Conservation (phyloP, 2,797 vertebrate genomes). For the Microctenopoma lineatum region DNA sequence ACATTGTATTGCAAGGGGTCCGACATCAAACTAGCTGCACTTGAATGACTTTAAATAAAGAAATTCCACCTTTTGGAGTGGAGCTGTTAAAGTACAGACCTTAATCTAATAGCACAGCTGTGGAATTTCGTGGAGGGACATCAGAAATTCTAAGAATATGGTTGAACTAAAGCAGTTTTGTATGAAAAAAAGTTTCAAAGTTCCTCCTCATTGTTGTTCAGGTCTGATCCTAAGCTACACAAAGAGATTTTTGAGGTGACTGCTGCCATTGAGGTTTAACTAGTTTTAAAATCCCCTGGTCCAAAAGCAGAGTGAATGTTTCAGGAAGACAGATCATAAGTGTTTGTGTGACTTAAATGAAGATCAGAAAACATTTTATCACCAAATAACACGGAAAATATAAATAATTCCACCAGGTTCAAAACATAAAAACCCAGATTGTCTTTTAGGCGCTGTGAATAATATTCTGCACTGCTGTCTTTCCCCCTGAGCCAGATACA, state of each 20-base stretch:
- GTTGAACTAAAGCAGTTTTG: neutral
- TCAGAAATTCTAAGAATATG: neutral
- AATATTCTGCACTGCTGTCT: slow-evolving; percentile 54
- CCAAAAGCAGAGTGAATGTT: too few species aligned
- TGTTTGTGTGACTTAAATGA: too few species aligned
- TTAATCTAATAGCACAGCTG: neutral
- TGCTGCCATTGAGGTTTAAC: too few species aligned
- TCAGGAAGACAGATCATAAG: too few species aligned
- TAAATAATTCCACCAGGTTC: neutral
- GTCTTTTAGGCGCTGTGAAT: slow-evolving; percentile 48
- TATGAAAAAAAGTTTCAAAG: too few species aligned
- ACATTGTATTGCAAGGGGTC: neutral
- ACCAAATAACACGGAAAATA: neutral
- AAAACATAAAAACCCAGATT: slow-evolving; percentile 33
- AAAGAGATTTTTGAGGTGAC: too few species aligned
- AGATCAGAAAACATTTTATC: neutral
- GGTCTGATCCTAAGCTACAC: too few species aligned
- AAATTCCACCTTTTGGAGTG: neutral
- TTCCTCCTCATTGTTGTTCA: too few species aligned
- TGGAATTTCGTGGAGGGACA: too few species aligned
- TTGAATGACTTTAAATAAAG: neutral
- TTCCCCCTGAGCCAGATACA: slow-evolving; percentile 38
- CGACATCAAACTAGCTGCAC: neutral
- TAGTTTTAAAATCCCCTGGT: too few species aligned
- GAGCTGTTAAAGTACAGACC: neutral